Base-by-base conservation (phyloP, 2,888 invertebrate genomes). In the Aleiodes alternator region DNA sequence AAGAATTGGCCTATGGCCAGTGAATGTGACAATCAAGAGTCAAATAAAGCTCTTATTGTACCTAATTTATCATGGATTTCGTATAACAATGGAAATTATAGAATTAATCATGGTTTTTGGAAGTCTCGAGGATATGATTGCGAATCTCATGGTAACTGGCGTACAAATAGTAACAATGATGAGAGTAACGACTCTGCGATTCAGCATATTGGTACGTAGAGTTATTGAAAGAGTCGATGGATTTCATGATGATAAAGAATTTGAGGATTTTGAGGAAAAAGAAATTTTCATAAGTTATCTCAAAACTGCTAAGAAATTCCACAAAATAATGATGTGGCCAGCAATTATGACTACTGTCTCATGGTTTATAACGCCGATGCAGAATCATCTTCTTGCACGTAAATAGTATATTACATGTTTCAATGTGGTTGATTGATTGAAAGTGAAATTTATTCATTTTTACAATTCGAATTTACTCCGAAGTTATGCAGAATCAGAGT, bases 401-500 rank as follows among this genome's bases (percentile, higher is more conserved):
- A 56, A 69, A 55, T 69, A 48, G 8, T 56, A 12, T 29, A 9
- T 29, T 16, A 3, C 6, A 6, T 34, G 6, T 34, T 34, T 34
- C 3, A 3, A 34, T 34, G 23, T 23, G 23, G 2, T 23, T 23
- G 23, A 23, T 23, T 23, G 23, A 23, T 23, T 23, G 23, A 23
- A 23, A 23, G 23, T 23, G 23, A 23, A 23, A 23, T 23, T 23
- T 23, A 23, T 23, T 23, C 23, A 23, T 6, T 53, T 71, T 59
- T 51, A 34, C 5, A 57, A 9, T 43, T 43, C 7, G 43, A 43
- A 11, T 43, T 43, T 43, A 43, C 11, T 9, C 11, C n/a, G 43
- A 53, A 78, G 78, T 12, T 38, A 29, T 78, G 38, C 34, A 59
- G 50, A 76, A 75, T 29, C 64, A 76, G 16, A 76, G 43, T 48